Evolutionary conservation across 2,797 vertebrate genomes (phyloP), one percentile per base, ranked within the genome.

Genomic region (Cyprinella venusta): DNA sequence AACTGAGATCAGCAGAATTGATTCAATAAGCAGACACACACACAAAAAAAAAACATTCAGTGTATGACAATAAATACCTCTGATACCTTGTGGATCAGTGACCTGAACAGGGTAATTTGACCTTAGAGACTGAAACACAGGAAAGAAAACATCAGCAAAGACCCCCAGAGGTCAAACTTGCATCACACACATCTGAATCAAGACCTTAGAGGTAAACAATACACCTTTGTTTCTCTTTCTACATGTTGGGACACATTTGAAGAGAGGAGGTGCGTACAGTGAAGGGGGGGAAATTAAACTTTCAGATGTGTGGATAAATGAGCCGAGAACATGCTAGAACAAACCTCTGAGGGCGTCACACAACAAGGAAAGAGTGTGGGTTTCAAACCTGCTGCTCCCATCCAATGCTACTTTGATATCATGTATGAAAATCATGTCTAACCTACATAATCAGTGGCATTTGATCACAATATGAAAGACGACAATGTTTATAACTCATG

Each of bases 21-120:
- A 50, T 50, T 19, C 16, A 64, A 72, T 19, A 63, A 2, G 9
- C 48, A 56, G 45, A 54, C 45, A 61, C 38, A 19, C 48, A 56
- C 30, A 54, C 45, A 61, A 24, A 19, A 72, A 72, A 24, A 9
- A 40, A n/a, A 52, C 24, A 42, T 30, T 59, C 36, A 42, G 18
- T 30, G 36, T 19, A 61, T 45, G 24, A 40, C 13, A 21, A 59
- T 30, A 76, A 48, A 69, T 63, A 77, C 69, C 54, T 85, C 30
- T 54, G 69, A 88, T 94, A 97, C 96, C 95, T 89, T 97, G 96
- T 81, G 94, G 95, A 89, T 95, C 95, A 13, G 97, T 97, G 81
- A 97, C 97, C 94, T 99, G 97, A 88, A 99, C 93, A 15, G 97
- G 97, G 84, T 96, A 97, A 90, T 97, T 97, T 91, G 94, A 93